A percentile compares a stretch with the other conserved stretches of the same genome.
phyloP scores from a whole-genome alignment of 2,888 invertebrate genomes.

The Acanthococcus lagerstroemiae region DNA sequence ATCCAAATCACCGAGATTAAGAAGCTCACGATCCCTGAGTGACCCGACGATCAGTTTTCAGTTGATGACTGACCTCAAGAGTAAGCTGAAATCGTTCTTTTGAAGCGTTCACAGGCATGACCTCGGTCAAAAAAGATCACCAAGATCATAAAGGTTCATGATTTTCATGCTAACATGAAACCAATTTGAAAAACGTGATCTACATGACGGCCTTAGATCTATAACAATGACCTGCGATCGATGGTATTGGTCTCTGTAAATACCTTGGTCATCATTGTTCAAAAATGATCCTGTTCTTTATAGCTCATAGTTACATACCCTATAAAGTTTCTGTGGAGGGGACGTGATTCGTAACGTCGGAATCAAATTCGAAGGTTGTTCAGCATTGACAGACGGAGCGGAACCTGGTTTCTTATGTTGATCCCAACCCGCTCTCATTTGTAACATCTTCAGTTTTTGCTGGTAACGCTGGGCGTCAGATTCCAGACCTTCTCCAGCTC shows the following conservation, averaged over 20 bases:
- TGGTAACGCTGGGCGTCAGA: conserved; percentile 32
- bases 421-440: conserved; percentile 33
- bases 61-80: no score
- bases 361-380: conserved; percentile 26
- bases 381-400: conserved; percentile 2
- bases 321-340: conserved; percentile 11
- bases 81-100: no score
- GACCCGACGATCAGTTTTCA: no score
- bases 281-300: neutral
- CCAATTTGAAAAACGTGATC: no score
- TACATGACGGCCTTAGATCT: no score
- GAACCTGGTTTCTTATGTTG: conserved; percentile 14
- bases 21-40: no score
- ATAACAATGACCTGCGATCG: neutral
- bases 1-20: no score
- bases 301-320: conserved; percentile 5
- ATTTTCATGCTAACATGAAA: no score
- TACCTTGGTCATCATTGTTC: neutral
- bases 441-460: conserved; percentile 32
- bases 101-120: no score
- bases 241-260: neutral
- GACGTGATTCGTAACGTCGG: conserved; percentile 18
- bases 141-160: no score
- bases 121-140: no score
- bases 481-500: conserved; percentile 58